Conservation (phyloP, 2,797 vertebrate species). For the Chloroceryle inda region DNA sequence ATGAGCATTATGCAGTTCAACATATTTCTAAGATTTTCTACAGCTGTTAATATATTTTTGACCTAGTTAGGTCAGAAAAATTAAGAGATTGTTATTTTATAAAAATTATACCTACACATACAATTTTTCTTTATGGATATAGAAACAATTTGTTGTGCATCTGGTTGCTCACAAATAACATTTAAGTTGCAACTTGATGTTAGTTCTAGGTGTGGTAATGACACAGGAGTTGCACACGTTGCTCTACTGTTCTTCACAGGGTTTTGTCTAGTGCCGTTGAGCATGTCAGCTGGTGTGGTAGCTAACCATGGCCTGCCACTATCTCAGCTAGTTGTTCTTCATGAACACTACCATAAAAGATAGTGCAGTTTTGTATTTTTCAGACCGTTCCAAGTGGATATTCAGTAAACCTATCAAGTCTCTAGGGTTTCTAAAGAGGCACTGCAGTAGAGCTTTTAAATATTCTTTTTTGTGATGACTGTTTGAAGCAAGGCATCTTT, state of each 20-base stretch:
- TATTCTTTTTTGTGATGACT: neutral
- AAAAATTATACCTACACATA: neutral
- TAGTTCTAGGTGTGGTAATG: neutral
- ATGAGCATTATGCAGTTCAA: neutral
- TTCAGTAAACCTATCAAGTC: neutral
- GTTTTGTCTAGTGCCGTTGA: neutral
- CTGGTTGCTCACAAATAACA: neutral
- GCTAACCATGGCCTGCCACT: neutral
- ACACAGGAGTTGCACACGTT: neutral
- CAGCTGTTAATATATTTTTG: neutral
- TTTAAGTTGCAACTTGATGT: neutral
- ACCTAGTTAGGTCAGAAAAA: neutral
- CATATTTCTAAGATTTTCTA: neutral
- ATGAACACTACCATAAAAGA: neutral
- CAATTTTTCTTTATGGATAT: neutral
- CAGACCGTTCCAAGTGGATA: neutral
- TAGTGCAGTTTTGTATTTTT: neutral
- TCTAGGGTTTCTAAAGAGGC: neutral
- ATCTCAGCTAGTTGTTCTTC: neutral
- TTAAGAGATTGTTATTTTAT: neutral
- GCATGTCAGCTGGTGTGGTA: neutral
- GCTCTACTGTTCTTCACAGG: neutral
- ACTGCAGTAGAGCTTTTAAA: neutral
- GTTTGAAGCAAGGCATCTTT: accelerated
- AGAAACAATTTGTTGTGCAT: neutral